Base-by-base conservation (phyloP, 2,888 invertebrate species). In the Mylabris sibirica region DNA sequence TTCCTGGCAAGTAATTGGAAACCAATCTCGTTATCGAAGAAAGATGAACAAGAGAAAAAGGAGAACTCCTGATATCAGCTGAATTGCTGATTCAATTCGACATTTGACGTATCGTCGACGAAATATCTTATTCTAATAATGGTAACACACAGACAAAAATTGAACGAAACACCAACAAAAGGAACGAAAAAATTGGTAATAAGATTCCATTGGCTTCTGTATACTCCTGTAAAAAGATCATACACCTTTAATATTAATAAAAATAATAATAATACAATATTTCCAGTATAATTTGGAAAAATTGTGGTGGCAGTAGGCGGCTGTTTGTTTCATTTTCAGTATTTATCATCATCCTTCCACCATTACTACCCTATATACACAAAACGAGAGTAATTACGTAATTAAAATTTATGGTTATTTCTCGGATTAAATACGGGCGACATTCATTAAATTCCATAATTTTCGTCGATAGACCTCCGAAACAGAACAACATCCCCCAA, bases 1-100 rank as follows among this genome's bases (percentile, higher is more conserved):
- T 64, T 68, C 68, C 60, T 67, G 26, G 4, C 24, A 64, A 68
- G 66, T 68, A 71, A 71, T 71, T 71, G 71, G 68, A 68, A 71
- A 62, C 65, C 71, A 66, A 71, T 71, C 63, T 66, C 60, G 62
- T 65, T 71, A 71, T 66, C 63, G 59, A 41, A 38, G 61, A 53
- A 65, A 38, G 60, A n/a, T 59, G 34, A 44, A 30, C 30, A 30
- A 44, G 4, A 22, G 6, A 8, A 57, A 57, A 57, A 53, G 22
- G 22, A 49, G 49, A 20, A 53, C 20, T 11, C 1, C 26, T n/a
- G 57, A 57, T 57, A 57, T 57, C 57, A 57, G 26, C 57, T 57
- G 57, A 57, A 57, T 57, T 26, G 57, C 26, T 57, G 57, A 57
- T 57, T 26, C 57, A 57, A 57, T 57, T 57, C 57, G 57, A 57